These are phyloP conservation scores for Melanotaenia trifasciata DNA, from an alignment of 2,797 vertebrate species.

Conservation along the genomic window DNA sequence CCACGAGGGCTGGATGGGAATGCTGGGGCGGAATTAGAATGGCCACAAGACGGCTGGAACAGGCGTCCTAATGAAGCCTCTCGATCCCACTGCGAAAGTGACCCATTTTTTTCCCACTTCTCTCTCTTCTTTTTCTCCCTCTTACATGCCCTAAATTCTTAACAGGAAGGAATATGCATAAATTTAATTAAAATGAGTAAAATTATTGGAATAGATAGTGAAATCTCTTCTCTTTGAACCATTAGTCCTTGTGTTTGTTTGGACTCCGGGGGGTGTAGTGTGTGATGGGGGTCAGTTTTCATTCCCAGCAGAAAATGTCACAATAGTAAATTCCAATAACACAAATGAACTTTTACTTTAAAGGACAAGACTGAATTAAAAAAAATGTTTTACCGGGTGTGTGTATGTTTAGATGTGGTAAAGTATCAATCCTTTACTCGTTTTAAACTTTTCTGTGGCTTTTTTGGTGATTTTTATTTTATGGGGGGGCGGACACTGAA, in stretches of 20 bases:
- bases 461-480: slow-evolving; percentile 25
- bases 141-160: slow-evolving; percentile 76
- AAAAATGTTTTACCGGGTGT: slow-evolving; percentile 44
- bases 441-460: slow-evolving; percentile 25
- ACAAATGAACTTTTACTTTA: slow-evolving; percentile 73
- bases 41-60: slow-evolving; percentile 53
- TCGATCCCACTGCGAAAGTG: slow-evolving; percentile 68
- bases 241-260: slow-evolving; percentile 59
- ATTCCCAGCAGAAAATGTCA: slow-evolving; percentile 76
- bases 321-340: slow-evolving; percentile 62
- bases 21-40: slow-evolving; percentile 60
- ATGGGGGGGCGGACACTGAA: slow-evolving; percentile 7
- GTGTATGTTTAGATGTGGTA: slow-evolving; percentile 2
- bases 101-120: slow-evolving; percentile 71
- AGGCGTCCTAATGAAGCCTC: slow-evolving; percentile 71
- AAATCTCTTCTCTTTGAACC: slow-evolving; percentile 45
- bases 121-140: slow-evolving; percentile 27
- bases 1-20: slow-evolving; percentile 51
- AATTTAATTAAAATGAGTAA: slow-evolving; percentile 74
- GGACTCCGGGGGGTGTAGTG: slow-evolving; percentile 28
- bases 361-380: slow-evolving; percentile 64
- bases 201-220: slow-evolving; percentile 57
- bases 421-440: slow-evolving; percentile 8
- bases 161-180: slow-evolving; percentile 69
- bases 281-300: slow-evolving; percentile 66